Evolutionary conservation across 2,888 invertebrate genomes (phyloP).

Genomic region (Leucozona laternaria): DNA sequence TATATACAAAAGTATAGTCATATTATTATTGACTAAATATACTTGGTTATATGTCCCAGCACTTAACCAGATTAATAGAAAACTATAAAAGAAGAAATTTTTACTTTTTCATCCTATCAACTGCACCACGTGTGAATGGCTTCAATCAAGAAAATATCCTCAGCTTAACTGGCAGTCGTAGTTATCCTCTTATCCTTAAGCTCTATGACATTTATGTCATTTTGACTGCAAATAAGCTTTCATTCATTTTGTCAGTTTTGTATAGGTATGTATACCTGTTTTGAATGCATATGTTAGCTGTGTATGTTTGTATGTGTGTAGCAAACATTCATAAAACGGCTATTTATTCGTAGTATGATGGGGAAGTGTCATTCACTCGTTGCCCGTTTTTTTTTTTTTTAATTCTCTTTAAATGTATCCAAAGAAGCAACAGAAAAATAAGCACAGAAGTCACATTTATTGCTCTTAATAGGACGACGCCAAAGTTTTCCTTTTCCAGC

Average conservation of each 20-base stretch:
- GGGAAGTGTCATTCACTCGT: neutral
- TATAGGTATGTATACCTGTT: conserved; percentile 9
- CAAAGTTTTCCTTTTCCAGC: conserved; percentile 54
- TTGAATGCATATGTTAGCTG: too few relatives aligned
- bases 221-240: conserved; percentile 47
- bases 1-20: neutral
- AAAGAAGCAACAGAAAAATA: conserved; percentile 15
- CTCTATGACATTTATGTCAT: conserved; percentile 16
- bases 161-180: neutral
- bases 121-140: conserved; percentile 66
- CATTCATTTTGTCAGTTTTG: conserved; percentile 44
- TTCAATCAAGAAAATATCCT: conserved; percentile 50
- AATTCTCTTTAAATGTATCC: conserved; percentile 17
- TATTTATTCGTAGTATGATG: neutral
- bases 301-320: neutral
- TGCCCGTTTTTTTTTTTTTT: neutral
- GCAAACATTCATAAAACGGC: neutral
- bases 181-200: conserved; percentile 15
- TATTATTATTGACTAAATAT: conserved; percentile 40
- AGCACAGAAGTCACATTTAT: conserved; percentile 55
- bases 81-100: conserved; percentile 16
- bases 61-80: conserved; percentile 65
- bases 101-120: conserved; percentile 29
- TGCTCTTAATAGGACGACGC: conserved; percentile 57
- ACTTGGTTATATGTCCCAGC: conserved; percentile 41